A percentile compares a stretch with the other conserved stretches of the same genome.
phyloP scores from a whole-genome alignment of 1,140 invertebrate genomes.

The Nebria ingens region DNA sequence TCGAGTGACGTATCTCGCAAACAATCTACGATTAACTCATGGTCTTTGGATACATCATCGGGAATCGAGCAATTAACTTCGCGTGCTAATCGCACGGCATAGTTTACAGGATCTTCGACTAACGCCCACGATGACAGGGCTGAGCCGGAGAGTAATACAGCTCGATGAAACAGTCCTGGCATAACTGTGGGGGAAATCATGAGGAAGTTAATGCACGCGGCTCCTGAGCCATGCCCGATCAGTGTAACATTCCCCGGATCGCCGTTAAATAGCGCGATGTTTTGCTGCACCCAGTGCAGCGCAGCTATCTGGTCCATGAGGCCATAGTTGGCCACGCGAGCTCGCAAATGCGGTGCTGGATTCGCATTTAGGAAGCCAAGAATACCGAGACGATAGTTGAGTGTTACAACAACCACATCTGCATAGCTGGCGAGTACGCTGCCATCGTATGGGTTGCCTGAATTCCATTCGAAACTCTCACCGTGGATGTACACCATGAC shows the following conservation, averaged over 20 bases:
- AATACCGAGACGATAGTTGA: constrained; percentile 94
- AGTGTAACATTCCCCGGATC: constrained; percentile 83
- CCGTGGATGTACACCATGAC: constrained; percentile 92
- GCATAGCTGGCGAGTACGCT: constrained; percentile 83
- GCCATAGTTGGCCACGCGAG: constrained; percentile 82
- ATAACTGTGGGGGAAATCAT: constrained; percentile 89
- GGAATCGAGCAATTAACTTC: constrained; percentile 79
- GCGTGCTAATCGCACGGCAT: constrained; percentile 71
- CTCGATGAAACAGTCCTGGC: constrained; percentile 79
- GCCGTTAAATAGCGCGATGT: constrained; percentile 81
- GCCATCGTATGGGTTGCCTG: constrained; percentile 90
- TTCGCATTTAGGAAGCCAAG: constrained; percentile 82
- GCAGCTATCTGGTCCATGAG: constrained; percentile 89
- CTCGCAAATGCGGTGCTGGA: constrained; percentile 63
- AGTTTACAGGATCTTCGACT: constrained; percentile 78
- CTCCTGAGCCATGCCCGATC: constrained; percentile 87
- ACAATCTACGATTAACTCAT: constrained; percentile 72
- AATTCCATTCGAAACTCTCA: constrained; percentile 90
- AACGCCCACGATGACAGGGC: constrained; percentile 89
- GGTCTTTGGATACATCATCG: constrained; percentile 62
- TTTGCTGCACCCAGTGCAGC: constrained; percentile 84
- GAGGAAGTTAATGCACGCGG: constrained; percentile 89
- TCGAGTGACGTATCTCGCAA: constrained; percentile 64
- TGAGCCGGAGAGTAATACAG: constrained; percentile 84
- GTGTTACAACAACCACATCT: constrained; percentile 85